Conservation (phyloP, 23 tunicate species). For the Oikopleura dioica region DNA sequence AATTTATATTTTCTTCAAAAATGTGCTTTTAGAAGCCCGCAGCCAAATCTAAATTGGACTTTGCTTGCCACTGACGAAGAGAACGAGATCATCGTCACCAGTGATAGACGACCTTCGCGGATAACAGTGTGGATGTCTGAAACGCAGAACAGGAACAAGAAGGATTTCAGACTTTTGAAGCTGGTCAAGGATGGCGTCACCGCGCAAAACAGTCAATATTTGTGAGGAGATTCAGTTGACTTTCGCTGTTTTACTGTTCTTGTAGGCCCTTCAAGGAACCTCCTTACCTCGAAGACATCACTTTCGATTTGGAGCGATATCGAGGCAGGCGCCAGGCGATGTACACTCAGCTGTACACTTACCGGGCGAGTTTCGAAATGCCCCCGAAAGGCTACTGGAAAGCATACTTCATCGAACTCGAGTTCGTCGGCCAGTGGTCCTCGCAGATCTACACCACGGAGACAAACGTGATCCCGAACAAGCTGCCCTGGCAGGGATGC, state of each 20-base stretch:
- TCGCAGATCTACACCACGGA: background rate
- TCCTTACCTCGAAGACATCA: background rate
- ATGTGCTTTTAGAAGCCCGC: background rate
- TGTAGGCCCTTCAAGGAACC: background rate
- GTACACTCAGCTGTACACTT: no score
- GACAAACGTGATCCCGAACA: background rate
- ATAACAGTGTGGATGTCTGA: background rate
- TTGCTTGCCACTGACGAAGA: background rate
- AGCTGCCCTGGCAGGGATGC: slow-evolving; percentile 4
- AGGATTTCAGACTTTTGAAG: background rate
- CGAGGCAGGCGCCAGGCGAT: no score
- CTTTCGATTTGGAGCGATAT: background rate
- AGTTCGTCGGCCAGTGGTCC: background rate
- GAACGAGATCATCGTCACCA: background rate
- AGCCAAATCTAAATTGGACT: background rate
- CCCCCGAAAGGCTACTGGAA: slow-evolving; percentile 7
- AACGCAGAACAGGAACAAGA: background rate
- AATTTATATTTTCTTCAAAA: no score
- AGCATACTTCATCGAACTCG: slow-evolving; percentile 3
- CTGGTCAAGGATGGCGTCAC: background rate
- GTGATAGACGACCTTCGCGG: background rate
- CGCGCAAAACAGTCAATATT: background rate
- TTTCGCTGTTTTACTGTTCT: no score
- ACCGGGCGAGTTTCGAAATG: background rate
- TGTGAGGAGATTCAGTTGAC: no score